phyloP scores from a whole-genome alignment of 1,140 invertebrate species.

The Drosophila novamexicana region DNA sequence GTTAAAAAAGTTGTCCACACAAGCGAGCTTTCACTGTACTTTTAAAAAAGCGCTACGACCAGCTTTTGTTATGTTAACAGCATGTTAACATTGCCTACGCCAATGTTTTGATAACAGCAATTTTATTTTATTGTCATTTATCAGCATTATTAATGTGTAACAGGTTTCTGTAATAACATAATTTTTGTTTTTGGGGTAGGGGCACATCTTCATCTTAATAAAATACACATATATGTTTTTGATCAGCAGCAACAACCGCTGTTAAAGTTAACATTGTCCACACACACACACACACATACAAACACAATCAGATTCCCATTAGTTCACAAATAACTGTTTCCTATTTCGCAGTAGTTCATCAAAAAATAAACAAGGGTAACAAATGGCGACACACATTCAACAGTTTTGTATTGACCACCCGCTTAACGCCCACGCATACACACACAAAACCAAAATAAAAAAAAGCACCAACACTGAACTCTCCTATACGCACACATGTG shows the following conservation, averaged over 20 bases:
- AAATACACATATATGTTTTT: not conserved
- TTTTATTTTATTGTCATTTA: not conserved
- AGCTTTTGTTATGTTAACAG: not conserved
- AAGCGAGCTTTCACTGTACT: too few species aligned
- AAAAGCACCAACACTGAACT: constrained; percentile 30
- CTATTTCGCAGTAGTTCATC: too few species aligned
- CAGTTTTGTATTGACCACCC: constrained; percentile 45
- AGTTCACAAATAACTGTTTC: not conserved
- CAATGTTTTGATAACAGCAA: not conserved
- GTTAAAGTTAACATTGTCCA: not conserved
- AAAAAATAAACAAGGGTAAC: constrained; percentile 11
- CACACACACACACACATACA: not conserved
- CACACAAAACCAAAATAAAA: not conserved
- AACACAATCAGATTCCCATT: not conserved
- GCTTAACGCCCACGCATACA: constrained; percentile 38
- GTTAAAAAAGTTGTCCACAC: too few species aligned
- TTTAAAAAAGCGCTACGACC: too few species aligned
- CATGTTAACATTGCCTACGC: not conserved
- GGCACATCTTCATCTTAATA: too few species aligned
- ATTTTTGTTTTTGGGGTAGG: not conserved
- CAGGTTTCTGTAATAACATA: constrained; percentile 19
- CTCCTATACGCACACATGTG: constrained; percentile 10
- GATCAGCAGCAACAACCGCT: constrained; percentile 4
- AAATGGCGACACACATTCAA: constrained; percentile 33
- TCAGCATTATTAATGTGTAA: constrained; percentile 4